These are phyloP conservation scores for Chitala chitala DNA, from an alignment of 2,113 vertebrate genomes.

Conservation along the genomic window DNA sequence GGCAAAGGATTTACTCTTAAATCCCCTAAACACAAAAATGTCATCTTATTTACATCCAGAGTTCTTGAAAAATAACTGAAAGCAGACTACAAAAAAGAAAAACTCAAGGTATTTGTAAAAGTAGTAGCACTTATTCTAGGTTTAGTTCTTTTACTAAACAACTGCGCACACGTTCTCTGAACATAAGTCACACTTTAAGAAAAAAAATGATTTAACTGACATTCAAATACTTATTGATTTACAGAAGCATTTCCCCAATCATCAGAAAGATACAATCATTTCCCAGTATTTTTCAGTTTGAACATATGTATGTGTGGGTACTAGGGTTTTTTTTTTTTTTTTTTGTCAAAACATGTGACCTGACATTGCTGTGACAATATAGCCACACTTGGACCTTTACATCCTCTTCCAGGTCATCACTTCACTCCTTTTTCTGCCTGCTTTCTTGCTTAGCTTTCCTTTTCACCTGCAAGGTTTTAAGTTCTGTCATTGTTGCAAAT, in stretches of 20 bases:
- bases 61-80: not conserved
- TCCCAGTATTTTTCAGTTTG: not conserved
- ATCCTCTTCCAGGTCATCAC: not conserved
- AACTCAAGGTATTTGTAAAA: not conserved
- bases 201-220: too few relatives aligned
- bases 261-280: not conserved
- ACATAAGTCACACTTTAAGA: too few relatives aligned
- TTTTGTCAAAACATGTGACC: too few relatives aligned
- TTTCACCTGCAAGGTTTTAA: slow-evolving; percentile 75
- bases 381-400: not conserved
- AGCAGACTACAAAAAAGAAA: not conserved
- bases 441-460: slow-evolving; percentile 59
- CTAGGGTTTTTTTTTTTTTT: not conserved
- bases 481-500: slow-evolving; percentile 79
- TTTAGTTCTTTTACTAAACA: slow-evolving; percentile 6
- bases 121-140: not conserved
- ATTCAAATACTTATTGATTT: not conserved
- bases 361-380: not conserved
- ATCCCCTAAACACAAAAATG: slow-evolving; percentile 8
- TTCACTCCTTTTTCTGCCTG: slow-evolving; percentile 61
- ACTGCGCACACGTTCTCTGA: too few relatives aligned
- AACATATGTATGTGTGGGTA: not conserved
- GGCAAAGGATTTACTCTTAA: not conserved
- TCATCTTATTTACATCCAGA: not conserved
- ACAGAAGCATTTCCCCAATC: not conserved